Evolutionary conservation across 2,888 invertebrate genomes (phyloP).

Genomic region (Galeruca laticollis): DNA sequence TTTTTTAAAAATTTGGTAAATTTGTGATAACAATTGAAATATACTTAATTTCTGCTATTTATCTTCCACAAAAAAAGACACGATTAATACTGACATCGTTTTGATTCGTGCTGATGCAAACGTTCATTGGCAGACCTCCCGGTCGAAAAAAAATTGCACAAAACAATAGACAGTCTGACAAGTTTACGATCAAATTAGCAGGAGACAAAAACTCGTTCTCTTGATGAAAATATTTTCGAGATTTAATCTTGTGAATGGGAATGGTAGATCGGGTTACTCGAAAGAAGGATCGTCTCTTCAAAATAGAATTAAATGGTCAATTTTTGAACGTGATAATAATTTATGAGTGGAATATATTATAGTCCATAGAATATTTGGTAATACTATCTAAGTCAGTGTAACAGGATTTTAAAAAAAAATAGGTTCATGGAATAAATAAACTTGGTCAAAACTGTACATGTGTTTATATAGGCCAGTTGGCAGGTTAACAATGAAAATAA

Average conservation of each 20-base stretch:
- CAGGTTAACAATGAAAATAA: no score
- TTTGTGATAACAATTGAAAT: not conserved
- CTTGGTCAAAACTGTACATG: no score
- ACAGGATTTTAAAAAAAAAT: no score
- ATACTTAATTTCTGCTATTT: not conserved
- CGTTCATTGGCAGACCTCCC: constrained; percentile 43
- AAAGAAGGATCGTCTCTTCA: constrained; percentile 18
- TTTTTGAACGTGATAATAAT: constrained; percentile 4
- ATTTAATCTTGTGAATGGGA: constrained; percentile 46
- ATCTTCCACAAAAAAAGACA: not conserved
- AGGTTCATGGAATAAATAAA: no score
- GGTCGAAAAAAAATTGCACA: constrained; percentile 41
- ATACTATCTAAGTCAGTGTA: no score
- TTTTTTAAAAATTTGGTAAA: no score
- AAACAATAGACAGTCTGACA: constrained; percentile 49
- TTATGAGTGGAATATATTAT: not conserved
- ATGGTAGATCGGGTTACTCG: constrained; percentile 32
- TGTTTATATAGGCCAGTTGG: no score
- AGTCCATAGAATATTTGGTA: no score
- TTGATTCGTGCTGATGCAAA: constrained; percentile 27
- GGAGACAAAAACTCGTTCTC: constrained; percentile 49
- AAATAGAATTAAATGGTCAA: constrained; percentile 23
- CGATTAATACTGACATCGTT: constrained; percentile 26
- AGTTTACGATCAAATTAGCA: constrained; percentile 53
- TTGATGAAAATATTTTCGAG: constrained; percentile 51